Evolutionary conservation across 2,113 vertebrate species (phyloP).

Genomic region (Rhodinocichla rosea): DNA sequence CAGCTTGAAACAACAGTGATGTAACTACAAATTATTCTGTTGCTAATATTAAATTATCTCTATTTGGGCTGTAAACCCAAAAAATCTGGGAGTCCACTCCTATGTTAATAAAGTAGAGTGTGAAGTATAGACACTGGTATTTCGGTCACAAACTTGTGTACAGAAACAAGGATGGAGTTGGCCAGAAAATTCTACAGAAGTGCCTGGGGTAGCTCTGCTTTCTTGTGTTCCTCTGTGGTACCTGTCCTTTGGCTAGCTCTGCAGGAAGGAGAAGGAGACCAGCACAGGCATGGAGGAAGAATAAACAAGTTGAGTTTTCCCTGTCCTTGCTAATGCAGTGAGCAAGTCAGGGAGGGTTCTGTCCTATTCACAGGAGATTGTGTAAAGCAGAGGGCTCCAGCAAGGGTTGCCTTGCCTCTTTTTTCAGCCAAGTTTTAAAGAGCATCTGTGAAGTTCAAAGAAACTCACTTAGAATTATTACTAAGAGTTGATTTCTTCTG

Average conservation of each 20-base stretch:
- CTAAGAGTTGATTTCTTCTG: background rate
- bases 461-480: background rate
- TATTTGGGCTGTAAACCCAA: background rate
- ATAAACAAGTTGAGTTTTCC: background rate
- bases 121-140: background rate
- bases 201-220: background rate
- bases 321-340: background rate
- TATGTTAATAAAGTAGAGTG: background rate
- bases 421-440: background rate
- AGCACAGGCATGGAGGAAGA: background rate
- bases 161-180: background rate
- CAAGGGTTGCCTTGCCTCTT: background rate
- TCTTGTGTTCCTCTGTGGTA: background rate
- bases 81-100: background rate
- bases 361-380: background rate
- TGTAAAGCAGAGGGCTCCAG: background rate
- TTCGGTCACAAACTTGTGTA: background rate
- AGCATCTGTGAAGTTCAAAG: background rate
- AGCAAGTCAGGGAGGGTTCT: background rate
- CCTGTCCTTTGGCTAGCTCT: background rate
- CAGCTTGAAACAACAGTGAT: background rate
- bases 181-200: background rate
- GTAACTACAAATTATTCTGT: background rate
- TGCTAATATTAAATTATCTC: background rate
- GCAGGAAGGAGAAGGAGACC: background rate